These are phyloP conservation scores for Dolichallabes microphthalmus DNA, from an alignment of 2,113 vertebrate genomes.

Conservation along the genomic window DNA sequence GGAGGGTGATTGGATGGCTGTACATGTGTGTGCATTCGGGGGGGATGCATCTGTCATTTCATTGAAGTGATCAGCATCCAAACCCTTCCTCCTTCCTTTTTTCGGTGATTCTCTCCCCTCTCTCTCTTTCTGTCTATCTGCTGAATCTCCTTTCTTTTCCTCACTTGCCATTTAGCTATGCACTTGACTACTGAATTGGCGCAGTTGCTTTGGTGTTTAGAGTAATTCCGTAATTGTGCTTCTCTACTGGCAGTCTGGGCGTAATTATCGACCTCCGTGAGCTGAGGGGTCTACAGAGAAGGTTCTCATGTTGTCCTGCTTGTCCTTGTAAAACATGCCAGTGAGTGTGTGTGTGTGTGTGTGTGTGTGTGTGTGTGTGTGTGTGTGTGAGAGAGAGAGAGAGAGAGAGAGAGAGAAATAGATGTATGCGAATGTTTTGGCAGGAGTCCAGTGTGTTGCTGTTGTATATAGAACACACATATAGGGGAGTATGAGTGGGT, in stretches of 20 bases:
- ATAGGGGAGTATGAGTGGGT: background rate
- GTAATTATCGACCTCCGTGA: constrained; percentile 38
- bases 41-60: constrained; percentile 44
- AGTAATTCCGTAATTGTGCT: constrained; percentile 11
- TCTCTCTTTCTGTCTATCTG: background rate
- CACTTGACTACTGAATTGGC: constrained; percentile 26
- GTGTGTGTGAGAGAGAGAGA: background rate
- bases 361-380: background rate
- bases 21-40: constrained; percentile 9
- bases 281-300: constrained; percentile 12
- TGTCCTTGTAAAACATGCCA: constrained; percentile 17
- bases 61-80: constrained; percentile 48
- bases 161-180: constrained; percentile 45
- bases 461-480: constrained; percentile 10
- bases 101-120: background rate
- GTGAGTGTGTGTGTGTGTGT: constrained; percentile 36
- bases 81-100: constrained; percentile 16
- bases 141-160: constrained; percentile 9
- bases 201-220: constrained; percentile 37
- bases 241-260: constrained; percentile 21
- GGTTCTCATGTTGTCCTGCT: constrained; percentile 23
- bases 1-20: constrained; percentile 1
- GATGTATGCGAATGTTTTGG: constrained; percentile 30
- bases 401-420: no score
- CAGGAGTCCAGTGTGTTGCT: constrained; percentile 28